Base-by-base conservation (phyloP, 2,797 vertebrate genomes). In the Catostomus latipinnis region DNA sequence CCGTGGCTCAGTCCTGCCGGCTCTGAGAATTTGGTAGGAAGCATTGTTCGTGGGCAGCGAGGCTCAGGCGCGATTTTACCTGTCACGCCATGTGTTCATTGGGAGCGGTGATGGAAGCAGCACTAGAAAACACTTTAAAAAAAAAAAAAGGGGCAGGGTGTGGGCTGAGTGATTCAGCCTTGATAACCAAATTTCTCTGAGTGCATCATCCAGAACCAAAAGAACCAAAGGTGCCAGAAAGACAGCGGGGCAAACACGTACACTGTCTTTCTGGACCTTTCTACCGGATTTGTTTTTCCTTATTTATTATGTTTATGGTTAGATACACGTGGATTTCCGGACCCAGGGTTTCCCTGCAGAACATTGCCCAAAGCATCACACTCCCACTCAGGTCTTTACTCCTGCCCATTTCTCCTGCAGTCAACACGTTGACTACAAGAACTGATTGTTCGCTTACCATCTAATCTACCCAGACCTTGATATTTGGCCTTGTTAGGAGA, bases 31-130 rank as follows among this genome's bases (percentile, higher is more conserved):
- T 96, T 96, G 95, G 93, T 81, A 5, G 80, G 83, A 84, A 85
- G 86, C 88, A 96, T 98, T 98, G 96, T 98, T 92, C 49, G 86
- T 83, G 89, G 92, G 89, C 86, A 88, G 91, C 90, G 91, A 90
- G 93, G 93, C 93, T 93, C 90, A 89, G 91, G 92, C 92, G 92
- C 95, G 96, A 95, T 96, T 96, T 96, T 87, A 95, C 93, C 94
- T 96, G 97, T 98, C 97, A 96, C 86, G 93, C 91, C 89, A 69
- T 89, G 92, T 96, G 95, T 92, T 96, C 96, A 96, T 83, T 92
- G 87, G 87, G 50, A 84, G 81, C 87, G 85, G 90, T 95, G 94
- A 95, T 84, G 91, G 90, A 92, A 88, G 90, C 88, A 87, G 49
- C 88, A 91, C 91, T 92, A 93, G 92, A 90, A 93, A 94, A 90